Evolutionary conservation across 92 coral and sea anemone genomes (phyloP), one percentile per base, ranked within the genome.

Genomic region (Palythoa grandiflora): DNA sequence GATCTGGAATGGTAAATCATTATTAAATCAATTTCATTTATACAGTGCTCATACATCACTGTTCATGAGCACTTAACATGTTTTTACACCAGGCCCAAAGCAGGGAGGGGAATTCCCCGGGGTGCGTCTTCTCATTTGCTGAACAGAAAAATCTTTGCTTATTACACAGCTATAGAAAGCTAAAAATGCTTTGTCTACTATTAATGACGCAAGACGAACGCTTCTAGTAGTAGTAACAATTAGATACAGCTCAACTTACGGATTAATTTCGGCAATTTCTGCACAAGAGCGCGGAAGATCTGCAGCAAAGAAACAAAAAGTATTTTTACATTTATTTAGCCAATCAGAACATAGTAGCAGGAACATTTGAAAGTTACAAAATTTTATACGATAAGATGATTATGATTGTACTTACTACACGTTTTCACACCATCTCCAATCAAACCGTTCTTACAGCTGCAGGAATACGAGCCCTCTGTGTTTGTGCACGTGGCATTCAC

Each of bases 401-500:
- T 44, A 17, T 14, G 39, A 63, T 48, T 0, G 28, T 83, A 44
- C 63, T 20, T 83, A 83, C 87, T 63, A 21, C 63, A 47, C 48
- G 36, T 63, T 54, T 38, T 83, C 38, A 68, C 59, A 2, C 87
- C 87, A 39, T 65, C 21, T 70, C 87, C 87, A 1, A 38, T 44
- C 19, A 40, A 83, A 13, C 87, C 87, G 1, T 17, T 37, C 39
- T 3, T 72, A 44, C 87, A 83, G 13, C 15, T 59, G 63, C 87
- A 83, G 16, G 48, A 20, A 63, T 38, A 83, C n/a, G 87, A 83
- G 59, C 87, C 87, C n/a, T 68, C 63, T 2, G 44, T 59, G 48
- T 83, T 83, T 59, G 47, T 38, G 55, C 87, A 83, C 12, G 11
- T n/a, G 16, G 87, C 87, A 2, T 44, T 20, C 2, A 65, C 77